A percentile compares a stretch with the other conserved stretches of the same genome.
These are phyloP conservation scores for Eciton burchellii DNA, from an alignment of 1,140 invertebrate genomes.

Conservation along the genomic window DNA sequence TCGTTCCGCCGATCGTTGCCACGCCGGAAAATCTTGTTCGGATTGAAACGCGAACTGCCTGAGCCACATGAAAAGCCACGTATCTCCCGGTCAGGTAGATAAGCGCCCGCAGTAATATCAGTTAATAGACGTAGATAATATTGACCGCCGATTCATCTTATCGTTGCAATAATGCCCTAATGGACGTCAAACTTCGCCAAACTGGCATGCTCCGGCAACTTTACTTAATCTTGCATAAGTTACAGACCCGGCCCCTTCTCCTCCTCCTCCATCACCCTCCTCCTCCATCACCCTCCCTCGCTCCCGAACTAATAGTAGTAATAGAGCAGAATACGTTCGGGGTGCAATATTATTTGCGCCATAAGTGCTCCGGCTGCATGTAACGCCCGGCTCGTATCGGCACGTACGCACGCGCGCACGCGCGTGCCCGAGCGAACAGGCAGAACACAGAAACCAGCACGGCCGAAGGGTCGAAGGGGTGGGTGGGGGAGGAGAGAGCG, in stretches of 20 bases:
- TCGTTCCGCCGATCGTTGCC: too few species aligned
- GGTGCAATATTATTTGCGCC: constrained; percentile 40
- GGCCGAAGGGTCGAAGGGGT: not conserved
- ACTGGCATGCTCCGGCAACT: constrained; percentile 67
- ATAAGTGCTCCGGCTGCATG: constrained; percentile 59
- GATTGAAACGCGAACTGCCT: too few species aligned
- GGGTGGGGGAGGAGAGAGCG: too few species aligned
- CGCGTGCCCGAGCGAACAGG: not conserved
- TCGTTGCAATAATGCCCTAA: constrained; percentile 64
- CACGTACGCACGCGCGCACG: not conserved
- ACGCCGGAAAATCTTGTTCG: too few species aligned
- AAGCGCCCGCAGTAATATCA: constrained; percentile 55
- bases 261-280: too few species aligned
- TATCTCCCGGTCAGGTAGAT: constrained; percentile 9
- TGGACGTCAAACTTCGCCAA: constrained; percentile 72
- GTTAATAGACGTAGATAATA: constrained; percentile 70
- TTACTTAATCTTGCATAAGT: constrained; percentile 74
- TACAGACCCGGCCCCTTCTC: too few species aligned
- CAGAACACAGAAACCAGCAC: constrained; percentile 21
- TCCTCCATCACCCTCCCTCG: too few species aligned
- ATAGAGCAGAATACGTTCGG: constrained; percentile 61
- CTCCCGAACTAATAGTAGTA: constrained; percentile 48
- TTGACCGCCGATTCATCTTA: constrained; percentile 60
- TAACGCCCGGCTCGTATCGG: not conserved
- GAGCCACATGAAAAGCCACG: not conserved